phyloP scores from a whole-genome alignment of 1,140 invertebrate genomes.

The Megalonaias nervosa region DNA sequence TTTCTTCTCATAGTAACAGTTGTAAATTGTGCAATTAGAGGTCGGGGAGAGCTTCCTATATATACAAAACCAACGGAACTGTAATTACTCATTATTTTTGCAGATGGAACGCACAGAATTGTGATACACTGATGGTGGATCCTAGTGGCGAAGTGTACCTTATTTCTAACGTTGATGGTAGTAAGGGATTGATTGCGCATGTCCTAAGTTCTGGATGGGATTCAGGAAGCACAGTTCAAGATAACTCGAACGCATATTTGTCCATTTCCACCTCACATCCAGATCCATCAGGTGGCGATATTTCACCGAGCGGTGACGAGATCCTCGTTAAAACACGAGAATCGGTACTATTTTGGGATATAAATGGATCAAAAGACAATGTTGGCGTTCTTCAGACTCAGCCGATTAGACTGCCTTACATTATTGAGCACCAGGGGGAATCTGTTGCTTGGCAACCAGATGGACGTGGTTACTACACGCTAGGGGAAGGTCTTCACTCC shows the following conservation, averaged over 20 bases:
- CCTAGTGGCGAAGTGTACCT: slow-evolving; percentile 39
- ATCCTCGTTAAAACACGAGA: slow-evolving; percentile 20
- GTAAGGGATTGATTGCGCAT: slow-evolving; percentile 19
- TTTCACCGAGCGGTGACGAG: slow-evolving; percentile 19
- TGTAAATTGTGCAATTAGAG: no score
- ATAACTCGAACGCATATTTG: slow-evolving; percentile 3
- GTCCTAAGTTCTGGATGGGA: slow-evolving; percentile 24
- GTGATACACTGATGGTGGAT: slow-evolving; percentile 46
- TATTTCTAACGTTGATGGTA: slow-evolving; percentile 41
- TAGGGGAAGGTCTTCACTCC: slow-evolving; percentile 24
- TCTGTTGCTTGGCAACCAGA: slow-evolving; percentile 17
- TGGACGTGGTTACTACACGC: slow-evolving; percentile 26
- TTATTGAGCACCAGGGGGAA: slow-evolving; percentile 22
- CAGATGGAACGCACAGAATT: slow-evolving; percentile 44
- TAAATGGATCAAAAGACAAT: not conserved
- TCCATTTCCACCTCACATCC: slow-evolving; percentile 7
- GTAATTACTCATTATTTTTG: not conserved
- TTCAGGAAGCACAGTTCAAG: not conserved
- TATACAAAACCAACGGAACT: no score
- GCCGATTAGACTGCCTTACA: slow-evolving; percentile 9
- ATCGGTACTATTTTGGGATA: slow-evolving; percentile 13
- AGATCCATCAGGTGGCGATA: slow-evolving; percentile 25
- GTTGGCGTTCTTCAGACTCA: not conserved
- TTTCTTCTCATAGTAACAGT: no score
- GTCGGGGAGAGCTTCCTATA: no score